Percentiles rank a stretch among this genome's conserved stretches.
phyloP scores from a whole-genome alignment of 2,888 invertebrate species.

The Sisyra nigra region DNA sequence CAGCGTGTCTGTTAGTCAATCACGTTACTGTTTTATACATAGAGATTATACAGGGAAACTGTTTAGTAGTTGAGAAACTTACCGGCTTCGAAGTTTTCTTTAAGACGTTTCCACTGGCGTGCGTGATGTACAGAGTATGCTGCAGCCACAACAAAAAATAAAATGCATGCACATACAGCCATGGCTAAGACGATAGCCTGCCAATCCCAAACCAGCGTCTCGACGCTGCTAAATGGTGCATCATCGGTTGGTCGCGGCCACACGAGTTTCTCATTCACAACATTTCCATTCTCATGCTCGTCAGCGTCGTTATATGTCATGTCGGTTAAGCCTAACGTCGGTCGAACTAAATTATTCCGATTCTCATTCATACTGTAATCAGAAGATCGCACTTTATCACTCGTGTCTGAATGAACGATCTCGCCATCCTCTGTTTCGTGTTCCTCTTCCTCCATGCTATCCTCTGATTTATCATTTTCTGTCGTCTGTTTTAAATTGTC shows the following conservation, averaged over 20 bases:
- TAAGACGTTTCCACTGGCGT: constrained; percentile 63
- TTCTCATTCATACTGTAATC: no score
- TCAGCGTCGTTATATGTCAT: not conserved
- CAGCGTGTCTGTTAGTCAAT: no score
- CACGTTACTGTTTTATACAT: no score
- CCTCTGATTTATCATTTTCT: no score
- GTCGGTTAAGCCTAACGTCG: not conserved
- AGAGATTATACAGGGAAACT: no score
- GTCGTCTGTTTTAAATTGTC: no score
- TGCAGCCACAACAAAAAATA: constrained; percentile 65
- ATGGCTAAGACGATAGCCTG: constrained; percentile 54
- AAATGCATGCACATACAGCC: constrained; percentile 58
- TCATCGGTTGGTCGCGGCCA: constrained; percentile 4
- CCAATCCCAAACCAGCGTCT: constrained; percentile 48
- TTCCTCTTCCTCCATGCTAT: no score
- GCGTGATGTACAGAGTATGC: constrained; percentile 62
- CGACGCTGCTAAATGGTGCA: constrained; percentile 21
- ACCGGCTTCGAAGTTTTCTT: constrained; percentile 65
- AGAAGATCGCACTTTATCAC: no score
- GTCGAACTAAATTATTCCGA: no score
- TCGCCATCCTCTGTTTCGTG: no score
- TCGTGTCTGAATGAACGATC: no score
- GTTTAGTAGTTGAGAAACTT: constrained; percentile 19
- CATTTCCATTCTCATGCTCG: not conserved
- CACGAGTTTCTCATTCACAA: constrained; percentile 2